Evolutionary conservation across 2,113 vertebrate genomes (phyloP).

Genomic region (Zosterops pallidus): DNA sequence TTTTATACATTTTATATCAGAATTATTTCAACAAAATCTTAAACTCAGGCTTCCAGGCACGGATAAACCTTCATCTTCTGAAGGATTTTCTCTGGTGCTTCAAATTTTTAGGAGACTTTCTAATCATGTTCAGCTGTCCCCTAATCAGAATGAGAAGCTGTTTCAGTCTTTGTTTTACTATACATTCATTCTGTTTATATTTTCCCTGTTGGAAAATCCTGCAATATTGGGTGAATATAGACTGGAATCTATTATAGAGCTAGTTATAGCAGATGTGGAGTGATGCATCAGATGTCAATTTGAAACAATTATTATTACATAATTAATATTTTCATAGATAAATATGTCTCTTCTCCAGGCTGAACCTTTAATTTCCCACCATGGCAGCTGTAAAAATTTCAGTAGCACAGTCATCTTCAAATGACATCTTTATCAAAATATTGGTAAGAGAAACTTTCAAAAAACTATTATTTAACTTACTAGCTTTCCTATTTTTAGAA

Average conservation of each 20-base stretch:
- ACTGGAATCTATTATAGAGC: not conserved
- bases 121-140: not conserved
- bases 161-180: not conserved
- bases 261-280: not conserved
- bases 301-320: not conserved
- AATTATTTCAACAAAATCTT: not conserved
- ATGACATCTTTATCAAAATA: constrained; percentile 39
- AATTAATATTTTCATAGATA: not conserved
- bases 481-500: constrained; percentile 5
- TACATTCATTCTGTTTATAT: not conserved
- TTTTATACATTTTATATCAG: not conserved
- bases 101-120: not conserved
- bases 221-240: not conserved
- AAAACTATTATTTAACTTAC: constrained; percentile 5
- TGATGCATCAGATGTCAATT: not conserved
- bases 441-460: not conserved
- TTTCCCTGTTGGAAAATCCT: not conserved
- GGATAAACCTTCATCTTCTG: not conserved
- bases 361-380: constrained; percentile 13
- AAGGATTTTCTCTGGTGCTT: not conserved
- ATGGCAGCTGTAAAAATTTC: not conserved
- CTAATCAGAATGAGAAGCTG: not conserved
- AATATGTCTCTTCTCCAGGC: not conserved
- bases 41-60: not conserved
- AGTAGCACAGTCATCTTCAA: not conserved